A percentile compares a stretch with the other conserved stretches of the same genome.
Evolutionary conservation across 2,888 invertebrate species (phyloP).

Genomic region (Corythucha ciliata): DNA sequence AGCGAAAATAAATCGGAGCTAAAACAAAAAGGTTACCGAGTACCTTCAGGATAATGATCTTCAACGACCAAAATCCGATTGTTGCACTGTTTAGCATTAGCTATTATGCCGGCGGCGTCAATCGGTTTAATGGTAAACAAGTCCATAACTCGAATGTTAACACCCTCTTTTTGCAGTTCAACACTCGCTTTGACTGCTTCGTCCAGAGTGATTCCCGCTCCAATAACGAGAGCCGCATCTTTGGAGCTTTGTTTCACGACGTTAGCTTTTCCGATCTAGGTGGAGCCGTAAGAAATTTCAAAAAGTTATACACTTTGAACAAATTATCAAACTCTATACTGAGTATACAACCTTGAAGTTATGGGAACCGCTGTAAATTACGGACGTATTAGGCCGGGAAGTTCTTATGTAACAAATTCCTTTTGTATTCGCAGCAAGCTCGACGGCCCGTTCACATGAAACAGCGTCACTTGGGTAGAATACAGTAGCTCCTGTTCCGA

Average conservation of each 20-base stretch:
- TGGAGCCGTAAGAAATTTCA: neutral
- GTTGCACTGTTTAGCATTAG: constrained; percentile 66
- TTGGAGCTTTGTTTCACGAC: constrained; percentile 62
- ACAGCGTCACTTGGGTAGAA: constrained; percentile 83
- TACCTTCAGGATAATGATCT: constrained; percentile 91
- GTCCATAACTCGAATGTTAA: constrained; percentile 78
- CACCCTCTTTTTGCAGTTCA: constrained; percentile 56
- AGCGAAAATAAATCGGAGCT: constrained; percentile 6
- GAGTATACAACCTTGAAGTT: constrained; percentile 52
- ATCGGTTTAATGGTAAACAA: constrained; percentile 94
- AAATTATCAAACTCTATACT: neutral
- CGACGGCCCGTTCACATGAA: constrained; percentile 85
- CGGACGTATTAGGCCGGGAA: constrained; percentile 79
- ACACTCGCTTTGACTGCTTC: constrained; percentile 82
- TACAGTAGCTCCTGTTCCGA: constrained; percentile 51
- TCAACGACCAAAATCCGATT: constrained; percentile 87
- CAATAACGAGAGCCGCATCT: constrained; percentile 80
- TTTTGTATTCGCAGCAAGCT: constrained; percentile 87
- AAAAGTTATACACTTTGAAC: neutral
- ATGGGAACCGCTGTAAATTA: constrained; percentile 79
- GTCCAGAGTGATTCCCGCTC: constrained; percentile 86
- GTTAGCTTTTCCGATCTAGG: constrained; percentile 63
- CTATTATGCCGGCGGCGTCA: constrained; percentile 65
- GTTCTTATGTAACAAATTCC: constrained; percentile 95
- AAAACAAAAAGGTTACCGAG: constrained; percentile 30